Evolutionary conservation across 2,113 vertebrate genomes (phyloP), one percentile per base, ranked within the genome.

Genomic region (Eubucco bourcierii): DNA sequence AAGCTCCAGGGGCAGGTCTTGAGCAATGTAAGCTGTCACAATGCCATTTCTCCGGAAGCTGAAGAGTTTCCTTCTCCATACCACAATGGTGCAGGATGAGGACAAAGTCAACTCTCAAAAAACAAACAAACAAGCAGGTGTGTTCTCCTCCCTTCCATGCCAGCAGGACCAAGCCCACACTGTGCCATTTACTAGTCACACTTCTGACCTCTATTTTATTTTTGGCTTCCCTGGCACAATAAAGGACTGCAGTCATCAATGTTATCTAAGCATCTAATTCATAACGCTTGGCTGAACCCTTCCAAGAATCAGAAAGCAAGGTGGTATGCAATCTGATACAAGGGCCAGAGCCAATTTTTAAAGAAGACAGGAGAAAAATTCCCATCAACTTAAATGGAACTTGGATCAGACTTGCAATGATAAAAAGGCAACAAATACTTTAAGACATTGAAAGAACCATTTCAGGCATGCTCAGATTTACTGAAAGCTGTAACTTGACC

Each of bases 251-350:
- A 95, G 85, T 63, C 87, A 71, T 92, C 93, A 94, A 94, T 88
- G 93, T 95, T 95, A 96, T 95, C 96, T 86, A 68, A 94, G 80
- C 87, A 95, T 95, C 94, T 95, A 92, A 96, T 95, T 95, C 93
- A 93, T 91, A 94, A 95, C 1, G 90, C 87, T 95, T 95, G 90
- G 91, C 91, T 96, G 93, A 95, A 91, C 90, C 91, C 73, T 94
- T 94, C 96, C 91, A 95, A 90, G 94, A 96, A 95, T 90, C 76
- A 94, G 85, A 91, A 91, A 81, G 78, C 70, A 94, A 96, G 93
- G 94, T 94, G 84, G 85, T 86, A 50, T 95, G 93, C 89, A 94
- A 96, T 52, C 70, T 78, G 93, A 96, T 91, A 91, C 3, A 1
- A 59, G 58, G 39, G 76, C 44, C 9, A 3, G 82, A 87, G 94